phyloP scores from a whole-genome alignment of 2,113 vertebrate genomes.

The Pangasianodon gigas region DNA sequence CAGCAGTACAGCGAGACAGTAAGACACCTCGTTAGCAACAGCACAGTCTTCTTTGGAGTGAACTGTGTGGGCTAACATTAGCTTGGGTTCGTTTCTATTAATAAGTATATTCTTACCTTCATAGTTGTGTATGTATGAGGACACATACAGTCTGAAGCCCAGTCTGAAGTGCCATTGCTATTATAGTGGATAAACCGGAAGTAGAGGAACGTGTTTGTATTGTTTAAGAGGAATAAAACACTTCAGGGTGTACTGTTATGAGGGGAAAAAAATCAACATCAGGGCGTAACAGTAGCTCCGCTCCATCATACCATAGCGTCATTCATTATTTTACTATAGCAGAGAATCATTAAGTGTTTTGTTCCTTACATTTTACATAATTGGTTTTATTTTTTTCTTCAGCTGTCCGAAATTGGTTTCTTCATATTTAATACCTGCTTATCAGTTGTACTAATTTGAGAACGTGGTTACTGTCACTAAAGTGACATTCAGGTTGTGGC shows the following conservation, averaged over 20 bases:
- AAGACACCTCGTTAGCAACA: no score
- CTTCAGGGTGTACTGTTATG: not conserved
- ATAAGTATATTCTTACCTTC: no score
- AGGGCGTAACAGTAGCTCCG: not conserved
- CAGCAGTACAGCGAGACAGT: no score
- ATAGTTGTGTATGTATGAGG: no score
- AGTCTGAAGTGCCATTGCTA: not conserved
- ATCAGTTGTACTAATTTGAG: not conserved
- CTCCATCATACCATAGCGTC: not conserved
- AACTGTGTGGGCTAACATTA: not conserved
- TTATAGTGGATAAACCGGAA: not conserved
- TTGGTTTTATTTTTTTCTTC: not conserved
- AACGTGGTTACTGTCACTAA: not conserved
- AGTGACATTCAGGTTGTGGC: no score
- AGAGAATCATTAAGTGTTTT: not conserved
- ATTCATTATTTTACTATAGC: not conserved
- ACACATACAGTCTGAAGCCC: no score
- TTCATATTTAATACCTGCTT: not conserved
- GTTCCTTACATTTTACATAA: no score
- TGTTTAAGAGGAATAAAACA: not conserved
- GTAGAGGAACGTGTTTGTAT: not conserved
- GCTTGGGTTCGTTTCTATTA: not conserved
- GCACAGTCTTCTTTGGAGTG: no score
- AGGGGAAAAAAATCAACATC: not conserved
- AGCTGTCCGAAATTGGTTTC: not conserved